Evolutionary conservation across 1,140 invertebrate species (phyloP).

Genomic region (Plodia interpunctella): DNA sequence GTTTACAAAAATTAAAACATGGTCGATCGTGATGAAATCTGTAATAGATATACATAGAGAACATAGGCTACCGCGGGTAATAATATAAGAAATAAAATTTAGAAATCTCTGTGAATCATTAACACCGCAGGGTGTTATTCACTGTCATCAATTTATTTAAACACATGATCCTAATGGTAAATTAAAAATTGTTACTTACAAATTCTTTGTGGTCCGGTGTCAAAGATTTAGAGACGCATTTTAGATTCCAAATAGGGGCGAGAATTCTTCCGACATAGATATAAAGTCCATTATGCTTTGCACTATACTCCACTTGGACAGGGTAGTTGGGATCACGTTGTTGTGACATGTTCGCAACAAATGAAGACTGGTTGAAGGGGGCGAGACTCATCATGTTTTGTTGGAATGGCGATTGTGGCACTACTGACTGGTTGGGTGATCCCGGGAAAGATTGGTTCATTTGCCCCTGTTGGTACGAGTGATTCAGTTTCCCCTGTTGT

Average conservation of each 20-base stretch:
- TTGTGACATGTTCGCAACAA: slow-evolving; percentile 48
- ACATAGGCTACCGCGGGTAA: too few relatives aligned
- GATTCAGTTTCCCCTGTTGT: slow-evolving; percentile 47
- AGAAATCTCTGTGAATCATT: too few relatives aligned
- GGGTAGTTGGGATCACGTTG: slow-evolving; percentile 54
- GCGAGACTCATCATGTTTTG: slow-evolving; percentile 47
- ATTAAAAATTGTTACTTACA: slow-evolving; percentile 65
- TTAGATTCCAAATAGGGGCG: slow-evolving; percentile 87
- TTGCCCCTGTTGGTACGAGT: slow-evolving; percentile 48
- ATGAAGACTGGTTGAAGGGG: slow-evolving; percentile 58
- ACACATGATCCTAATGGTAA: not conserved
- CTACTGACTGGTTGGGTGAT: slow-evolving; percentile 40
- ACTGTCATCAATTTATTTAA: too few relatives aligned
- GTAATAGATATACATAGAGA: too few relatives aligned
- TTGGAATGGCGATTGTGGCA: slow-evolving; percentile 53
- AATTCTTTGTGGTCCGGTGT: slow-evolving; percentile 79
- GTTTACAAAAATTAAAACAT: too few relatives aligned
- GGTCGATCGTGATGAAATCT: too few relatives aligned
- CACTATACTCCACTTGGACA: slow-evolving; percentile 83
- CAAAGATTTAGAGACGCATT: slow-evolving; percentile 82
- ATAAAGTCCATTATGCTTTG: slow-evolving; percentile 96
- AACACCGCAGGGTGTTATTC: too few relatives aligned
- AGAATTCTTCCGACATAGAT: slow-evolving; percentile 92
- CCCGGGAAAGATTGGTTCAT: slow-evolving; percentile 53
- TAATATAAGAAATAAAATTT: too few relatives aligned